Conservation (phyloP, 2,888 invertebrate genomes). For the Andrena fulva region DNA sequence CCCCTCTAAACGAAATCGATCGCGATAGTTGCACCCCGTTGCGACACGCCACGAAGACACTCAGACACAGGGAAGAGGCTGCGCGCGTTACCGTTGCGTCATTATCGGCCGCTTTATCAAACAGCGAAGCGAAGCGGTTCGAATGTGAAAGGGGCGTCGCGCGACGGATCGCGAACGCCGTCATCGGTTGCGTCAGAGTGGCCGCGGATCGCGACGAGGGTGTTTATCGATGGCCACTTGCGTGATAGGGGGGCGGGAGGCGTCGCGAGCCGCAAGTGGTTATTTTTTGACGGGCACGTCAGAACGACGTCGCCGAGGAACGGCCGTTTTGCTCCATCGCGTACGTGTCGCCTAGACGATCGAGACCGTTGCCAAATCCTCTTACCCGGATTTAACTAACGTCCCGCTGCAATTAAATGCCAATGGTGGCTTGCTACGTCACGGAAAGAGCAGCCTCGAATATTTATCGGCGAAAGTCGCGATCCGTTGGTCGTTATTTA, state of each 20-base stretch:
- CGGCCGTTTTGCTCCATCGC: constrained; percentile 35
- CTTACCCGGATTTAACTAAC: constrained; percentile 61
- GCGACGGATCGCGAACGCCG: constrained; percentile 44
- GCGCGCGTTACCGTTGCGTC: background rate
- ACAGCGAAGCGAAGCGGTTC: background rate
- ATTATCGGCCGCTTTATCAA: constrained; percentile 14
- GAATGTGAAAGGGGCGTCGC: constrained; percentile 3
- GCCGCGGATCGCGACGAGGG: constrained; percentile 32
- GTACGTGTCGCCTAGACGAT: constrained; percentile 10
- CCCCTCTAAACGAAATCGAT: too few relatives aligned
- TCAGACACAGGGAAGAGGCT: background rate
- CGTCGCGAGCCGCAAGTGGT: constrained; percentile 65
- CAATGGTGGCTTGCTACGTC: constrained; percentile 27
- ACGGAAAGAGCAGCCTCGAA: background rate
- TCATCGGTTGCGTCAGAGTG: constrained; percentile 64
- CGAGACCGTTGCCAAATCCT: constrained; percentile 56
- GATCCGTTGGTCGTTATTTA: background rate
- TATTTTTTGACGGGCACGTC: constrained; percentile 71
- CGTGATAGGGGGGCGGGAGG: constrained; percentile 33
- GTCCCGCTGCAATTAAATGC: constrained; percentile 63
- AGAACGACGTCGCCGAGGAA: constrained; percentile 44
- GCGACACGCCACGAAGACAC: background rate
- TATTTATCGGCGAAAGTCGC: background rate
- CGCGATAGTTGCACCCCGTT: too few relatives aligned
- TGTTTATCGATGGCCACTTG: constrained; percentile 68